phyloP scores from a whole-genome alignment of 2,888 invertebrate genomes.

The Pristionchus arcanus region DNA sequence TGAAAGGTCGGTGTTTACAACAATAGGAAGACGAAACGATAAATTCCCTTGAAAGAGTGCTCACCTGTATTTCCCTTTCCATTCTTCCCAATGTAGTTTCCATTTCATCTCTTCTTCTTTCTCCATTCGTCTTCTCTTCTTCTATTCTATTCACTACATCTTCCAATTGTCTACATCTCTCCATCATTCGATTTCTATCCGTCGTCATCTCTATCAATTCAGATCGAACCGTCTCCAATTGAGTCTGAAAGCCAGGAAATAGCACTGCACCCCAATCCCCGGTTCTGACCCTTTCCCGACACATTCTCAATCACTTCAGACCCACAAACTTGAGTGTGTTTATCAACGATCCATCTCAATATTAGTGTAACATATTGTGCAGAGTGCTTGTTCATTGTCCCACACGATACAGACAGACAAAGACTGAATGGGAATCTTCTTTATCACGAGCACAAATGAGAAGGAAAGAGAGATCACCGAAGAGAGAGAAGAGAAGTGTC shows the following conservation, averaged over 20 bases:
- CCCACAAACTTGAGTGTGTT: slow-evolving; percentile 6
- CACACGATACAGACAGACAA: slow-evolving; percentile 6
- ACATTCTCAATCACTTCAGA: not conserved
- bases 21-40: too few species aligned
- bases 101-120: slow-evolving; percentile 43
- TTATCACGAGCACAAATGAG: slow-evolving; percentile 35
- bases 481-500: slow-evolving; percentile 20
- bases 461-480: slow-evolving; percentile 41
- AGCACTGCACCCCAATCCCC: not conserved
- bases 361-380: slow-evolving; percentile 30
- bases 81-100: not conserved
- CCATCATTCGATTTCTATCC: slow-evolving; percentile 57
- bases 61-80: slow-evolving; percentile 51
- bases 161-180: slow-evolving; percentile 52
- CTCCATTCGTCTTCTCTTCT: slow-evolving; percentile 41
- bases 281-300: not conserved
- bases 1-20: too few species aligned
- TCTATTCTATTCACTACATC: slow-evolving; percentile 57
- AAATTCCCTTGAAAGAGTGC: not conserved
- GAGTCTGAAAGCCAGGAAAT: slow-evolving; percentile 57
- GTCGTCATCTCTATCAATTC: slow-evolving; percentile 55
- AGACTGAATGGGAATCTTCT: slow-evolving; percentile 5
- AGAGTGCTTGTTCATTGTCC: not conserved
- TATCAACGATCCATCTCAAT: not conserved
- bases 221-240: slow-evolving; percentile 56